Evolutionary conservation across 2,888 invertebrate genomes (phyloP).

Genomic region (Amphimallon solstitiale): DNA sequence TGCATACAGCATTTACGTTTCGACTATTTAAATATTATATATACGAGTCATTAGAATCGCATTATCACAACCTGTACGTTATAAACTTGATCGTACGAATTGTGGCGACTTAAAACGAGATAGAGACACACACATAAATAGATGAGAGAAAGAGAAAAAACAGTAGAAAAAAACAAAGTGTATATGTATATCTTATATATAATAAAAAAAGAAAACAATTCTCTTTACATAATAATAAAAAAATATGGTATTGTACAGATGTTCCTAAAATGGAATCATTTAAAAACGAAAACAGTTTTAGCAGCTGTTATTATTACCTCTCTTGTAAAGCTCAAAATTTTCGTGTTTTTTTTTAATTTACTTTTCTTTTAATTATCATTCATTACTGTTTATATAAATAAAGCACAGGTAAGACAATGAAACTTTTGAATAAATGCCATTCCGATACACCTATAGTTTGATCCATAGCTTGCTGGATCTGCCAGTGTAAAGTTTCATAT

Average conservation of each 20-base stretch:
- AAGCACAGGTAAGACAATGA: constrained; percentile 52
- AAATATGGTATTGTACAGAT: constrained; percentile 57
- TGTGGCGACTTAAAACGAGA: no score
- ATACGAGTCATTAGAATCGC: no score
- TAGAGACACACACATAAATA: no score
- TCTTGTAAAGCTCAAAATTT: constrained; percentile 62
- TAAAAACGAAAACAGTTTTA: constrained; percentile 54
- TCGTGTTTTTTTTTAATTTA: constrained; percentile 45
- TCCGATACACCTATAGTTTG: constrained; percentile 59
- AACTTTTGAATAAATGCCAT: constrained; percentile 54
- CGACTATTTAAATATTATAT: no score
- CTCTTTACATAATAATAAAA: constrained; percentile 58
- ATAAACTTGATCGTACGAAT: no score
- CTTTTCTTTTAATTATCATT: not conserved
- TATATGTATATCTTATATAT: constrained; percentile 51
- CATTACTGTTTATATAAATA: not conserved
- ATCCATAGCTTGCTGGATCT: constrained; percentile 55
- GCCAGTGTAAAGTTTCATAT: constrained; percentile 48
- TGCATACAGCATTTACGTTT: no score
- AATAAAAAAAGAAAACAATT: constrained; percentile 30
- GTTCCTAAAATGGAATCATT: constrained; percentile 59
- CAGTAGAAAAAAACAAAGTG: constrained; percentile 32
- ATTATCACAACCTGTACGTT: no score
- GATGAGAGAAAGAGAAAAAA: no score
- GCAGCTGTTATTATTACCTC: constrained; percentile 60